These are phyloP conservation scores for Crotalus adamanteus DNA, from an alignment of 2,797 vertebrate species.

Conservation along the genomic window DNA sequence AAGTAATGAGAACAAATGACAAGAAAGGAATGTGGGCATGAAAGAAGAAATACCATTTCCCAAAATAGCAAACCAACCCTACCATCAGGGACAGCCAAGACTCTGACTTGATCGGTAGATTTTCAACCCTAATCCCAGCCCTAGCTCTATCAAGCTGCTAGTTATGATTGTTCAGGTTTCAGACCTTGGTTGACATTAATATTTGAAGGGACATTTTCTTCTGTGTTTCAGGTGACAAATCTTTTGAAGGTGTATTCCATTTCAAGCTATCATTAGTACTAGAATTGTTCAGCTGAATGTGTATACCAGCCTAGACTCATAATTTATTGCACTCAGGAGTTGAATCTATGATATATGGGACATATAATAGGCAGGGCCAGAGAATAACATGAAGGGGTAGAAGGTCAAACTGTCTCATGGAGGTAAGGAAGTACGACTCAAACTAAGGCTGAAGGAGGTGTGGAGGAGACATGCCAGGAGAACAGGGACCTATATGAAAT, in stretches of 20 bases:
- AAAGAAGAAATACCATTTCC: neutral
- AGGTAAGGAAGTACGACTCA: neutral
- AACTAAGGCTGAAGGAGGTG: neutral
- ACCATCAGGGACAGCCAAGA: neutral
- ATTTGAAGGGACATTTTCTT: neutral
- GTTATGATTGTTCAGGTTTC: neutral
- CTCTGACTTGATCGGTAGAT: neutral
- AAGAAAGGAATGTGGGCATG: neutral
- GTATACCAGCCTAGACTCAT: neutral
- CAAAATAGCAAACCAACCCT: neutral
- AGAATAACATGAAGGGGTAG: neutral
- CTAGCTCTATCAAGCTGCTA: neutral
- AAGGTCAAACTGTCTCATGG: neutral
- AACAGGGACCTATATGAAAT: neutral
- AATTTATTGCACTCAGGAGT: neutral
- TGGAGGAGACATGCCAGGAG: neutral
- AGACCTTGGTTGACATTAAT: neutral
- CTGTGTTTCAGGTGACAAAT: neutral
- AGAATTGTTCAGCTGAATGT: neutral
- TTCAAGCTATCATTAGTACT: neutral
- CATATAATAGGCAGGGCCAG: neutral
- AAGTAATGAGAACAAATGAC: neutral
- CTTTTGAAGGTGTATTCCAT: neutral
- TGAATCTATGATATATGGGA: neutral
- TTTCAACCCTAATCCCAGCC: neutral